phyloP scores from a whole-genome alignment of 2,797 vertebrate genomes.

The Falco berigora region DNA sequence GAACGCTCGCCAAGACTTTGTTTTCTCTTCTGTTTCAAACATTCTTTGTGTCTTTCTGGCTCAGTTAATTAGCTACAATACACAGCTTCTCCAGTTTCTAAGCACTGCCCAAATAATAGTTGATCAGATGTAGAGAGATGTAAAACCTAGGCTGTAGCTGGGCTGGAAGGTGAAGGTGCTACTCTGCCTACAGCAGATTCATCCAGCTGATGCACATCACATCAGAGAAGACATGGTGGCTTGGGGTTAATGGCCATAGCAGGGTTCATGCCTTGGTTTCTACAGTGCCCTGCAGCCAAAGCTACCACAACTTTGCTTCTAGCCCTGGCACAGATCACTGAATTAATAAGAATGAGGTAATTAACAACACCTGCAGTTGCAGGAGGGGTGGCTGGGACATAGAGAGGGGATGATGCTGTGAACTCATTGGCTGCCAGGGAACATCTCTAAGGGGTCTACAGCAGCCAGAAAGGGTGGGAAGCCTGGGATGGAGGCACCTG shows the following conservation, averaged over 20 bases:
- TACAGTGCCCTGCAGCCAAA: background rate
- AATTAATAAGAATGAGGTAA: background rate
- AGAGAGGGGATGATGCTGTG: background rate
- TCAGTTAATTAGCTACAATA: background rate
- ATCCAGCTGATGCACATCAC: background rate
- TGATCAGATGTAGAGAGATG: background rate
- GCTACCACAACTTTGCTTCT: background rate
- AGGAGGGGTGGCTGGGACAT: background rate
- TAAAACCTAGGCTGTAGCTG: background rate
- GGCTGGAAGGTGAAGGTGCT: background rate
- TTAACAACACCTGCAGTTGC: background rate
- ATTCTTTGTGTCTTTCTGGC: background rate
- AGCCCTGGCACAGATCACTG: background rate
- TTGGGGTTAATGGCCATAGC: background rate
- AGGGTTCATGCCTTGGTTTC: background rate
- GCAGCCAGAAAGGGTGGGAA: background rate
- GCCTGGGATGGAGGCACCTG: background rate
- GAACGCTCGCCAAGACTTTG: background rate
- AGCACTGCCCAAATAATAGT: background rate
- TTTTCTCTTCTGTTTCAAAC: constrained; percentile 28
- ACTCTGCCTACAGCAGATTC: background rate
- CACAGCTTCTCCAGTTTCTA: background rate
- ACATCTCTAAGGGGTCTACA: background rate
- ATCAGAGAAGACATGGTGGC: background rate
- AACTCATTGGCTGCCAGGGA: background rate